Evolutionary conservation across 2,888 invertebrate genomes (phyloP), one percentile per base, ranked within the genome.

Genomic region (Halictus quadricinctus): DNA sequence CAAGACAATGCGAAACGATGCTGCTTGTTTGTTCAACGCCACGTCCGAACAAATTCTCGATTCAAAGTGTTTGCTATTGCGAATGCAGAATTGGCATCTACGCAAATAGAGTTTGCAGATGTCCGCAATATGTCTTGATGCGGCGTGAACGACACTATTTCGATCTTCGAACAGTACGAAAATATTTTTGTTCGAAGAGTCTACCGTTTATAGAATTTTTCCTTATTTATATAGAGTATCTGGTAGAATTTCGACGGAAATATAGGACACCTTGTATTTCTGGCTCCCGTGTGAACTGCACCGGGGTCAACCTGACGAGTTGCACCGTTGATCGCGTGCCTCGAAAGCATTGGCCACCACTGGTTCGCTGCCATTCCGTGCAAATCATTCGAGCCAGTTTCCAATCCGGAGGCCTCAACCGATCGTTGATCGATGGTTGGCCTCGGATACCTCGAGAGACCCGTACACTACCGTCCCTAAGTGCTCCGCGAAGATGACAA

Each of bases 271-370:
- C 10, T 10, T 3, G 21, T 72, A 48, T 80, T 80, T 75, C 75
- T 77, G 80, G 77, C 73, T 10, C 69, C 25, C 50, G 50, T 50
- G 41, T 70, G 60, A 80, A 50, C 25, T 54, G n/a, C 66, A 50
- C 70, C 36, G 74, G 58, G 48, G 60, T 50, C 43, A 8, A 29
- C n/a, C 25, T 15, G 81, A 36, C 70, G 81, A 72, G 48, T 80
- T 73, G 69, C 80, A 41, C 13, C 43, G 36, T 15, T 18, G 64
- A 81, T 46, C 29, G 46, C 43, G 72, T 72, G 64, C 41, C 50
- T 43, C n/a, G 10, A 18, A 36, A 64, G 64, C 54, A 72, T 76
- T 41, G 72, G 75, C 48, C n/a, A 25, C 29, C 41, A 46, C n/a
- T 29, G 7, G 29, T 18, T 15, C 2, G 69, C 4, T 18, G 36